phyloP scores from a whole-genome alignment of 2,113 vertebrate species.

The Nothoprocta pentlandii region DNA sequence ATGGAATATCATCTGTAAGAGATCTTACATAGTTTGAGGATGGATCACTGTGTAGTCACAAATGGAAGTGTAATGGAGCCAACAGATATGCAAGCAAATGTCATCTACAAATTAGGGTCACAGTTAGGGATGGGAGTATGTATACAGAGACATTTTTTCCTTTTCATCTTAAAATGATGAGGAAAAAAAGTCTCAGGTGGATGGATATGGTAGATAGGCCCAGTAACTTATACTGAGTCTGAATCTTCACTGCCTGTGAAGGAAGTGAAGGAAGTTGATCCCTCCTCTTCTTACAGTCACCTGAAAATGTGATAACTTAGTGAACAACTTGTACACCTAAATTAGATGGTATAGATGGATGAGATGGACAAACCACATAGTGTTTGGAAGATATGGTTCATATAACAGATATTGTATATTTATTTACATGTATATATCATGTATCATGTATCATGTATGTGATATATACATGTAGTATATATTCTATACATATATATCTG shows the following conservation, averaged over 20 bases:
- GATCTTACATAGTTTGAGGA: background rate
- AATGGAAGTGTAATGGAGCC: background rate
- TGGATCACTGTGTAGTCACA: background rate
- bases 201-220: background rate
- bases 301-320: background rate
- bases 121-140: background rate
- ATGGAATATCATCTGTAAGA: background rate
- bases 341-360: background rate
- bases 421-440: no score
- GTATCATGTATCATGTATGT: no score
- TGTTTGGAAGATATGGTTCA: background rate
- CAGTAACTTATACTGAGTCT: background rate
- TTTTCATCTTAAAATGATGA: background rate
- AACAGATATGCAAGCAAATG: background rate
- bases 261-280: background rate
- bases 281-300: background rate
- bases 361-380: no score
- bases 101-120: background rate
- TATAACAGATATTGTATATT: background rate
- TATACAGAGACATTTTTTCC: background rate
- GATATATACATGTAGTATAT: background rate
- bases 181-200: background rate
- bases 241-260: background rate
- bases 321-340: background rate
- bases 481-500: background rate